Base-by-base conservation (phyloP, 2,113 vertebrate species). In the Spizaetus ornatus region DNA sequence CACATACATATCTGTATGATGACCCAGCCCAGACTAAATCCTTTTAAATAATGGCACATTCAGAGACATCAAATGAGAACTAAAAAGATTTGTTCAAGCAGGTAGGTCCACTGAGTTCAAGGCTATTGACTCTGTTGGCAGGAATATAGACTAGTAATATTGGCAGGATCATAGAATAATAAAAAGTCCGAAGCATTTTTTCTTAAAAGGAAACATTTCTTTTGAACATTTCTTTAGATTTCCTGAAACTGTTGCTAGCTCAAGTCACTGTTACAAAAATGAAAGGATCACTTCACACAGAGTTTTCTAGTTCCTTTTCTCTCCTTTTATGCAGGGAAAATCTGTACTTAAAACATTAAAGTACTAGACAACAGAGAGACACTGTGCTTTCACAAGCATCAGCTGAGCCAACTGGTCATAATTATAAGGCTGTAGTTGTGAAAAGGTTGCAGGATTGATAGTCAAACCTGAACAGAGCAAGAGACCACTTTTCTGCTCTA, bases 401-500 rank as follows among this genome's bases (percentile, higher is more conserved):
- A 76, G 22, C 16, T 62, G 40, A 94, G 59, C 27, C 48, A 90
- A 36, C 21, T 0, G 9, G 32, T 77, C 16, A 11, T 36, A 72
- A 62, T 43, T 43, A 48, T 14, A 69, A 48, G 10, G 14, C 23
- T 29, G 52, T 52, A 61, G 55, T 7, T 88, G 21, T 34, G 59
- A 61, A 55, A 72, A 38, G 9, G 1, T 36, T 53, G 45, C 27
- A 45, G 29, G n/a, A 42, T 10, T 62, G 38, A 26, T 38, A 20
- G 62, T 43, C 32, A 86, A 48, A 32, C 20, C 23, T 61, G 32
- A 88, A 45, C 45, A 74, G 76, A 53, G 10, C 22, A 93, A 87
- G 72, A 58, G 73, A 56, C 23, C 20, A 10, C 8, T 47, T 59
- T 69, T 95, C 65, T 93, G 70, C 76, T 97, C 76, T 97, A 99